A percentile compares a stretch with the other conserved stretches of the same genome.
Conservation (phyloP, 2,113 vertebrate genomes). For the Nothoprocta perdicaria region DNA sequence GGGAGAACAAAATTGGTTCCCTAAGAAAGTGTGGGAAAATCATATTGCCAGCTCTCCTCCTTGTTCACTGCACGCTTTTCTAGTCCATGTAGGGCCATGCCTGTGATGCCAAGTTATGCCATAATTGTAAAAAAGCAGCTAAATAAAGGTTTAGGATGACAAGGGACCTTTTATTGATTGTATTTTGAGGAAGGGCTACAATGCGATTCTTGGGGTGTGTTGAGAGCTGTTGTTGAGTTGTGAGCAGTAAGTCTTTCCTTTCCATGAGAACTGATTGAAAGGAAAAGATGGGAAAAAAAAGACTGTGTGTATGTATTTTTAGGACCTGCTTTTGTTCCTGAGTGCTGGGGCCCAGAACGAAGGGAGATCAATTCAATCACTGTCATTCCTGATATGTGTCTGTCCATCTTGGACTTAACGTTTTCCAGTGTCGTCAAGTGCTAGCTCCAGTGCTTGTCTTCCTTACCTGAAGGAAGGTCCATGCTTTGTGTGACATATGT, state of each 20-base stretch:
- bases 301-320: neutral
- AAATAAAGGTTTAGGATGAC: slow-evolving; percentile 42
- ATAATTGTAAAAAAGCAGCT: neutral
- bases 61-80: accelerated
- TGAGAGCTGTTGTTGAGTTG: neutral
- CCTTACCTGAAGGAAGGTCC: neutral
- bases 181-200: neutral
- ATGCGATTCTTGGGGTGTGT: neutral
- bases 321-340: neutral
- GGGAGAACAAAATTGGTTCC: slow-evolving; percentile 20
- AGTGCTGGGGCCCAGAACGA: neutral
- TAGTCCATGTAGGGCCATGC: slow-evolving; percentile 53
- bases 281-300: neutral
- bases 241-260: neutral
- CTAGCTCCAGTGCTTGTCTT: neutral
- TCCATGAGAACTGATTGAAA: neutral
- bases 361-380: neutral
- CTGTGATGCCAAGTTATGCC: neutral
- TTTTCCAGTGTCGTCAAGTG: neutral
- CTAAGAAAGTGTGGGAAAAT: slow-evolving; percentile 46
- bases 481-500: neutral
- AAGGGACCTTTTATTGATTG: neutral
- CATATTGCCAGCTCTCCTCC: neutral
- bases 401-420: neutral
- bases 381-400: neutral